Evolutionary conservation across 92 coral and sea anemone species (phyloP).

Genomic region (Siderastrea radians): DNA sequence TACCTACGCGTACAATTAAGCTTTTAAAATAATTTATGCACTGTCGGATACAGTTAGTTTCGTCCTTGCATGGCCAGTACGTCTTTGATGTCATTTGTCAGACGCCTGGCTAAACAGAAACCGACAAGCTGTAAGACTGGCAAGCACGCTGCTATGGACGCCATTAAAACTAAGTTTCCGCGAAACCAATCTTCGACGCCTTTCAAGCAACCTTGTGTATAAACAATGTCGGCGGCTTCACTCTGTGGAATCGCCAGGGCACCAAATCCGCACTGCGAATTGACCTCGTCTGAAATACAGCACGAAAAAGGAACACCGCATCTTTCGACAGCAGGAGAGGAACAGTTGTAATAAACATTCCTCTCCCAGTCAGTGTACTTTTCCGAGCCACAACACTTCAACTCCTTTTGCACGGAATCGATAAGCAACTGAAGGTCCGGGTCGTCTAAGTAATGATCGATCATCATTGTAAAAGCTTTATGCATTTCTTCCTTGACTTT

Average conservation of each 20-base stretch:
- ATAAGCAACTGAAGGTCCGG: conserved; percentile 88
- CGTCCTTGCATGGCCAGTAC: conserved; percentile 62
- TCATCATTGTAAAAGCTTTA: conserved; percentile 78
- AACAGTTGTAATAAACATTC: conserved; percentile 91
- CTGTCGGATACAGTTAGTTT: background rate
- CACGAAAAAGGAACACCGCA: conserved; percentile 98
- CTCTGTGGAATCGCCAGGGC: conserved; percentile 59
- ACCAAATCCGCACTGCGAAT: conserved; percentile 93
- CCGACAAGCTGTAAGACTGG: conserved; percentile 83
- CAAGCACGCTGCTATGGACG: conserved; percentile 77
- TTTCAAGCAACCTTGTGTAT: conserved; percentile 84
- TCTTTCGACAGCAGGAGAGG: conserved; percentile 81
- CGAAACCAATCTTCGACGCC: conserved; percentile 92
- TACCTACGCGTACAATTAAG: too few species aligned
- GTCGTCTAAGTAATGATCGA: conserved; percentile 88
- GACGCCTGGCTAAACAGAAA: conserved; percentile 77
- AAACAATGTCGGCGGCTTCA: conserved; percentile 65
- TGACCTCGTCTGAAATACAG: conserved; percentile 85
- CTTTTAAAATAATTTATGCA: too few species aligned
- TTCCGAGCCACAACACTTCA: conserved; percentile 91
- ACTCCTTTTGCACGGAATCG: conserved; percentile 84
- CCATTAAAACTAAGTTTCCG: conserved; percentile 79
- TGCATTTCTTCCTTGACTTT: conserved; percentile 82
- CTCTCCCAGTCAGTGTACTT: conserved; percentile 86
- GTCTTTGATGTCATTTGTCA: conserved; percentile 82